Base-by-base conservation (phyloP, 2,888 invertebrate genomes). In the Lithodes maja region DNA sequence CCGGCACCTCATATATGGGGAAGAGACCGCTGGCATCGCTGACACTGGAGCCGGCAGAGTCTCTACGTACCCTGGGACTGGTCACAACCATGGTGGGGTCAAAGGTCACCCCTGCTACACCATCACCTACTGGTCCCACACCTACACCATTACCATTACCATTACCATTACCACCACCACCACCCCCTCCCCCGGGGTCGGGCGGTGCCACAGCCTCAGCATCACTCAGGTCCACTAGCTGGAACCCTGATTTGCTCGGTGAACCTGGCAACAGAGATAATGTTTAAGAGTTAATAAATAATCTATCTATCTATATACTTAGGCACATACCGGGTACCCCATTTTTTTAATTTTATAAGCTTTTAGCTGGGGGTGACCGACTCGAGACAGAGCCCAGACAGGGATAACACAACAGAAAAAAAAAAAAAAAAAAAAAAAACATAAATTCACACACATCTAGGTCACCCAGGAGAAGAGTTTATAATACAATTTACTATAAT, bases 1-100 rank as follows among this genome's bases (percentile, higher is more conserved):
- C 89, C 54, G 91, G 91, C 9, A 91, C 91, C 80, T 91, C 91
- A 83, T 89, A 86, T 71, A 91, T 91, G 17, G 90, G 91, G 54
- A 90, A 91, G 2, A 90, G 84, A n/a, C 84, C 78, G 52, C 87
- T 87, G 12, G 61, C 86, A 80, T 91, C 91, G 71, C 90, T 90
- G 68, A 87, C 84, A 53, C 68, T 61, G n/a, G 90, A 90, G 55
- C 85, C 83, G 5, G 79, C 55, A 49, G 90, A 90, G 71, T 87
- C 90, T 54, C 90, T 55, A 50, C 87, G 52, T 15, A 61, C 55
- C 33, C 87, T 81, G 49, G 88, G 88, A 55, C 80, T 85, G 12
- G 50, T 55, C 7, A 83, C 74, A 12, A 74, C 33, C 61, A 88
- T 71, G 49, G 84, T 85, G 50, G 88, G 88, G 85, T 88, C 88